Base-by-base conservation (phyloP, 2,797 vertebrate species). In the Astyanax mexicanus region DNA sequence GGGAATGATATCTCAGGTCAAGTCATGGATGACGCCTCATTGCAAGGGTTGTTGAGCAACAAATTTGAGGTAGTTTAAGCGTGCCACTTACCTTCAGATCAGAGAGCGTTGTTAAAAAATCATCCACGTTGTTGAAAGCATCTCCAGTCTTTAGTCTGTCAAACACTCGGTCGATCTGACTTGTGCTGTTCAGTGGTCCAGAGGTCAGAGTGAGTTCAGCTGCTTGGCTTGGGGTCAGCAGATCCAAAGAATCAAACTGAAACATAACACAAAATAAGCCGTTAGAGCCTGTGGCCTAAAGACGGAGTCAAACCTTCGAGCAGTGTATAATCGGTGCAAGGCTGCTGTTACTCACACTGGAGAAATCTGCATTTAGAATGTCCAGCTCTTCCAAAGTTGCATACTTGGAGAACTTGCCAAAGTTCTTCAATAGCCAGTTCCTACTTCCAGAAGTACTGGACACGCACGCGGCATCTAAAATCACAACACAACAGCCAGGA, bases 391-490 rank as follows among this genome's bases (percentile, higher is more conserved):
- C 7, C 40, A 85, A 42, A 2, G 44, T 47, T 15, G 84, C 87
- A 77, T 82, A 86, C 19, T 0, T 7, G 32, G 67, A 72, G 78
- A 89, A 89, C 27, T 4, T 13, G n/a, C 80, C 87, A 72, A 89
- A 54, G 79, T 89, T 88, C 55, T 17, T 55, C 65, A 73, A 6
- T 32, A 90, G 71, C 87, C 89, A 89, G 11, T 61, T 51, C 32
- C 0, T 11, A 51, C 74, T 86, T 7, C 40, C 52, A 8, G 8
- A 25, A 40, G 38, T 35, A 4, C 64, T 79, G n/a, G 75, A 84
- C 38, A 86, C 74, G 49, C 88, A 89, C 11, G 42, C 44, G 21
- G 44, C 32, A 21, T 69, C 65, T 69, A 17, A 38, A 40, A 61
- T 21, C 0, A n/a, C 3, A 5, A 47, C 40, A 66, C 9, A 35